These are phyloP conservation scores for Urocitellus parryii DNA, from an alignment of 2,113 vertebrate species.

Conservation along the genomic window DNA sequence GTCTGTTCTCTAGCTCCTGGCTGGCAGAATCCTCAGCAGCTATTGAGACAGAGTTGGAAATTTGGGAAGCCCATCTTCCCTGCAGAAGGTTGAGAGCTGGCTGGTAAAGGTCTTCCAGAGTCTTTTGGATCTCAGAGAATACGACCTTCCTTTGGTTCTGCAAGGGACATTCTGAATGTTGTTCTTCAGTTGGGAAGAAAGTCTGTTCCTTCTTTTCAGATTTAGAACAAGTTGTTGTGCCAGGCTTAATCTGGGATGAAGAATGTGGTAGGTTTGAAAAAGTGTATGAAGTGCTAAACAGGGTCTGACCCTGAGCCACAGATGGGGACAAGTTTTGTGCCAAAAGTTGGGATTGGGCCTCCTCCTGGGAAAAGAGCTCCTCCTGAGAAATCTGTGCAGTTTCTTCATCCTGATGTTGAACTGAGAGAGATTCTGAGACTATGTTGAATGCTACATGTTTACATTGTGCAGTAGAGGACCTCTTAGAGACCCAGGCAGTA, in stretches of 20 bases:
- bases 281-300: too few species aligned
- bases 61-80: background rate
- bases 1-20: background rate
- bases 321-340: fast-evolving
- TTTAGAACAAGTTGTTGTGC: fast-evolving
- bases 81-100: background rate
- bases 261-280: too few species aligned
- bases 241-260: fast-evolving
- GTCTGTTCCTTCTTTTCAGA: fast-evolving
- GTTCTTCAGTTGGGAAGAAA: too few species aligned
- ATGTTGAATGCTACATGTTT: background rate
- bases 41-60: background rate
- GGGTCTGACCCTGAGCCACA: background rate
- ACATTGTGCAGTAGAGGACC: fast-evolving
- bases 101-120: background rate
- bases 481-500: background rate
- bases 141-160: background rate
- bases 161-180: background rate
- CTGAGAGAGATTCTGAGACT: background rate
- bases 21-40: background rate
- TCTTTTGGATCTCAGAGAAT: too few species aligned
- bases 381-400: background rate
- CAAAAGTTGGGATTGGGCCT: background rate
- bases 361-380: background rate
- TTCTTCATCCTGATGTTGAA: too few species aligned